Evolutionary conservation across 1,140 invertebrate genomes (phyloP).

Genomic region (Vanessa tameamea): DNA sequence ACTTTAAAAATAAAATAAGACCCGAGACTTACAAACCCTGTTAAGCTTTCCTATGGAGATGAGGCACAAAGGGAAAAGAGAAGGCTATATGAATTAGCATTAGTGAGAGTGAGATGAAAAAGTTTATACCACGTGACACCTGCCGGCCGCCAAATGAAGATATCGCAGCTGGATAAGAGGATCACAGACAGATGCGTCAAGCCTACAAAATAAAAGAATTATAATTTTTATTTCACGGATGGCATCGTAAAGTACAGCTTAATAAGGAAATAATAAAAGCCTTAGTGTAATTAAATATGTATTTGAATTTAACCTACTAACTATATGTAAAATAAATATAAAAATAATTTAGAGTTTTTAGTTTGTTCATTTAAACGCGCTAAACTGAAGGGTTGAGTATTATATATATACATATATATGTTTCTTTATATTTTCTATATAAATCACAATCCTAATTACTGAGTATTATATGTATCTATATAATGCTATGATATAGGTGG

Average conservation of each 20-base stretch:
- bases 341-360: too few species aligned
- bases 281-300: neutral
- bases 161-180: slow-evolving; percentile 75
- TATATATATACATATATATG: too few species aligned
- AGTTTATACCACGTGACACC: slow-evolving; percentile 70
- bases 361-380: too few species aligned
- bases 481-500: too few species aligned
- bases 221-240: slow-evolving; percentile 32
- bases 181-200: slow-evolving; percentile 53
- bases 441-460: too few species aligned
- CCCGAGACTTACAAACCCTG: slow-evolving; percentile 50
- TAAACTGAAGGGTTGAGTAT: too few species aligned
- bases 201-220: slow-evolving; percentile 51
- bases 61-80: slow-evolving; percentile 62
- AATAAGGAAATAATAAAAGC: slow-evolving; percentile 10
- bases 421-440: too few species aligned
- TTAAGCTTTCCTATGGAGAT: slow-evolving; percentile 65
- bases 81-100: slow-evolving; percentile 33
- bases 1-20: slow-evolving; percentile 61
- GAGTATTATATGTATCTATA: too few species aligned
- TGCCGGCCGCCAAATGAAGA: slow-evolving; percentile 78
- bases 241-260: slow-evolving; percentile 12
- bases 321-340: too few species aligned
- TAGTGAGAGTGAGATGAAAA: slow-evolving; percentile 46
- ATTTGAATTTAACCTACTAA: neutral